Percentiles rank a stretch among this genome's conserved stretches.
Evolutionary conservation across 2,888 invertebrate genomes (phyloP).

Genomic region (Aelia acuminata): DNA sequence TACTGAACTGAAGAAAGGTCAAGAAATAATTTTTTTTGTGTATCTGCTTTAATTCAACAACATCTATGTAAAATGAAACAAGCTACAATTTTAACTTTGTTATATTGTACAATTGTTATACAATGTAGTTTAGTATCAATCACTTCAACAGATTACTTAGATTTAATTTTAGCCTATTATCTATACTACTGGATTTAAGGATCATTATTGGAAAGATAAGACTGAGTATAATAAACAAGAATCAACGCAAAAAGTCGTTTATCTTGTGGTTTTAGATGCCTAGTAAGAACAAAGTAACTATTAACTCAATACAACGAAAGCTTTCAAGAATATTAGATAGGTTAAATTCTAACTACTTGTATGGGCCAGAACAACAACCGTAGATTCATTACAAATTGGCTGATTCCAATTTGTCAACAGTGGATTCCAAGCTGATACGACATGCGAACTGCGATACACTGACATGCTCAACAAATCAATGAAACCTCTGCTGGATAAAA

Average conservation of each 20-base stretch:
- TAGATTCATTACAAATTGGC: background rate
- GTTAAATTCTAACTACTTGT: background rate
- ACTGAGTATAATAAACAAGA: background rate
- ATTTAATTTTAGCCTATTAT: constrained; percentile 33
- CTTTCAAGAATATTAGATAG: background rate
- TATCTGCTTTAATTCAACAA: too few species aligned
- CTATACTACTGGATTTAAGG: background rate
- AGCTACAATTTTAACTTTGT: background rate
- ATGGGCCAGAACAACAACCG: background rate
- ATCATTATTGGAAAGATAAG: background rate
- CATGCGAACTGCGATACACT: background rate
- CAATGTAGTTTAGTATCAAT: background rate
- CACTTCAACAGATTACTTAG: background rate
- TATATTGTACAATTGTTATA: too few species aligned
- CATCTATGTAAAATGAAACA: background rate
- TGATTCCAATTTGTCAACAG: background rate
- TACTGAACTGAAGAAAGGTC: too few species aligned
- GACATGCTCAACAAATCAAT: background rate
- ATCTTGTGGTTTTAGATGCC: background rate
- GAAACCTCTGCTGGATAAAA: constrained; percentile 25
- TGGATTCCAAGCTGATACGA: background rate
- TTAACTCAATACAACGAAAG: background rate
- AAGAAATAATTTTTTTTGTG: too few species aligned
- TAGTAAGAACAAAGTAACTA: background rate
- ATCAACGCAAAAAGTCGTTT: background rate